Evolutionary conservation across 2,113 vertebrate genomes (phyloP), one percentile per base, ranked within the genome.

Genomic region (Notothenia rossii): DNA sequence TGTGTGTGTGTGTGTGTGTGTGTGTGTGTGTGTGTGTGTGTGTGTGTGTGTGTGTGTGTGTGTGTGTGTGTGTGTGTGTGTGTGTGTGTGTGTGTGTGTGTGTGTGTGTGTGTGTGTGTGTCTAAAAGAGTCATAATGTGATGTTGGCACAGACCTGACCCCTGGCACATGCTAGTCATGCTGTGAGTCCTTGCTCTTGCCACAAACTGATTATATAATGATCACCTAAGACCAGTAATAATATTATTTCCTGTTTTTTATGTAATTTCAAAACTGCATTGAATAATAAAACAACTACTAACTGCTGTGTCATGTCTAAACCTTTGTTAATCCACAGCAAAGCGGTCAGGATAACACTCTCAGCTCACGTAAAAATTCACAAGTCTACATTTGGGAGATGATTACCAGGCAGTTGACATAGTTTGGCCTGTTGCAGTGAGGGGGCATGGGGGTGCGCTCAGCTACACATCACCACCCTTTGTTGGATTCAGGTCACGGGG

Each of bases 361-460:
- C 43, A 29, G 75, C 78, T 72, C 49, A 72, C 10, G 40, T 50
- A 85, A 22, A 66, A 65, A 83, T 85, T 91, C 77, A 88, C 87
- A 78, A 51, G 77, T 89, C 84, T 20, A 64, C 74, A 83, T 93
- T 92, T 92, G 76, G 80, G 72, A 53, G 25, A 43, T 59, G 83
- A 79, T 81, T 58, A 65, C 63, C 64, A 64, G 46, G 20, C 76
- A 67, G 85, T 56, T 87, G 79, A 82, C 76, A 77, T 81, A 8
- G 54, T 81, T 54, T 80, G 81, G 54, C 68, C 63, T 14, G 2
- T 25, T 54, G 56, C 45, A 18, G 65, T 4, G 59, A 53, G 46
- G 58, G 53, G 17, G 45, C 60, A 29, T 0, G 5, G 50, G 49
- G 73, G 22, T 48, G 18, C 58, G 50, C 75, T 82, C 77, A 70